Percentiles rank a stretch among this genome's conserved stretches.
Conservation (phyloP, 2,113 vertebrate genomes). For the Tinamus guttatus region DNA sequence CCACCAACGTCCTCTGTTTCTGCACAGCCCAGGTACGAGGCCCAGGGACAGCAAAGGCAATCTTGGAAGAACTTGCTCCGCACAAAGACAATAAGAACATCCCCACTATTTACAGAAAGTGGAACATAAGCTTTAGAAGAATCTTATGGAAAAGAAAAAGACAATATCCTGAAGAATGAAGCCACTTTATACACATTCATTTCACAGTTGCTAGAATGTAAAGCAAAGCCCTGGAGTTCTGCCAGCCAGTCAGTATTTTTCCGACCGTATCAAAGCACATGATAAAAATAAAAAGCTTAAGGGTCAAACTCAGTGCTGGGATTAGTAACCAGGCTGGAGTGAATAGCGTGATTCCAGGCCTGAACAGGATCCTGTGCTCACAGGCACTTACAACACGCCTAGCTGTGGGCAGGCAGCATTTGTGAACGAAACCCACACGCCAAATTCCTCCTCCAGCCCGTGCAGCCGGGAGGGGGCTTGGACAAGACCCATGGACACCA, state of each 20-base stretch:
- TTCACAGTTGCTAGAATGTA: neutral
- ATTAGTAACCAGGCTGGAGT: slow-evolving; percentile 43
- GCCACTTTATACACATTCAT: neutral
- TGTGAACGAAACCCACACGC: neutral
- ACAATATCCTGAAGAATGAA: slow-evolving; percentile 40
- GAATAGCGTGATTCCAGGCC: neutral
- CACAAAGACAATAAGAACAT: neutral
- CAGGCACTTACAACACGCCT: neutral
- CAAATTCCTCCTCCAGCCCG: neutral
- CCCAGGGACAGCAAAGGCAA: neutral
- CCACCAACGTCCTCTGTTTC: neutral
- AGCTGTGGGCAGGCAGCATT: neutral
- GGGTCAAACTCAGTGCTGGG: slow-evolving; percentile 19
- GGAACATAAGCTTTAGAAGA: neutral
- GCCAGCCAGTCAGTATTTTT: slow-evolving; percentile 64
- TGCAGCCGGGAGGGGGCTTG: neutral
- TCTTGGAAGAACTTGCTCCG: neutral
- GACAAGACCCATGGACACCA: neutral
- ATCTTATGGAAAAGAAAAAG: neutral
- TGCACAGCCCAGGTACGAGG: neutral
- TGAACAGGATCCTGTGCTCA: slow-evolving; percentile 12
- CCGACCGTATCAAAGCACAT: slow-evolving; percentile 42
- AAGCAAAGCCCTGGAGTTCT: slow-evolving; percentile 33
- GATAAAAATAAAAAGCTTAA: slow-evolving; percentile 55
- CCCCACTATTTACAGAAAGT: neutral